Evolutionary conservation across 2,113 vertebrate genomes (phyloP), one percentile per base, ranked within the genome.

Genomic region (Pseudorhombus dupliciocellatus): DNA sequence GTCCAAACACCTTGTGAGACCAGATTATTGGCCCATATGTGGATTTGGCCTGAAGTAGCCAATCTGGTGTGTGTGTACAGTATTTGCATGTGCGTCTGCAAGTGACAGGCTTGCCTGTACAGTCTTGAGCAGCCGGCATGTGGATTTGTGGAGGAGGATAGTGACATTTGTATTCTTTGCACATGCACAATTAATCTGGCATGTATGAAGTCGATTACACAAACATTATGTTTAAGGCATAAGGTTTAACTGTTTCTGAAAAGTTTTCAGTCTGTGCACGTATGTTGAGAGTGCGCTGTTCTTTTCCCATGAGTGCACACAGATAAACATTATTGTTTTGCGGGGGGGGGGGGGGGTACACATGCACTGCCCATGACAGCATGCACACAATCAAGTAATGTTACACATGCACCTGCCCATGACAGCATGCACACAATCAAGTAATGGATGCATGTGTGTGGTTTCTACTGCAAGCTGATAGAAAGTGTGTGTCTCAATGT

Each of bases 1-100:
- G 26, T 65, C 85, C 82, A 70, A 84, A 87, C 83, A 89, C 85
- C 83, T 89, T 88, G 69, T 86, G 83, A 89, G 83, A 82, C 59
- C 81, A 87, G 87, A 86, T 88, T 86, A 88, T 73, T 70, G 79
- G 66, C 61, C 76, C 84, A 70, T 86, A 72, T 87, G 87, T 77
- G 83, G 66, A 75, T 79, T 70, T 79, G 59, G 66, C 64, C 79
- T 21, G 59, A 76, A 62, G 77, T 37, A 80, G 76, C 63, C 60
- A 42, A 61, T 54, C 31, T 10, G 46, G 26, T 52, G 66, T 66
- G n/a, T 22, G 58, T 12, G 42, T 24, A 16, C 10, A 55, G 54
- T 65, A 26, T 20, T 20, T 21, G 50, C 18, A 2, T 52, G n/a
- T 52, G n/a, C n/a, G 21, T 24, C 16, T n/a, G 20, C 2, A 10